Evolutionary conservation across 2,113 vertebrate species (phyloP).

Genomic region (Diadophis punctatus): DNA sequence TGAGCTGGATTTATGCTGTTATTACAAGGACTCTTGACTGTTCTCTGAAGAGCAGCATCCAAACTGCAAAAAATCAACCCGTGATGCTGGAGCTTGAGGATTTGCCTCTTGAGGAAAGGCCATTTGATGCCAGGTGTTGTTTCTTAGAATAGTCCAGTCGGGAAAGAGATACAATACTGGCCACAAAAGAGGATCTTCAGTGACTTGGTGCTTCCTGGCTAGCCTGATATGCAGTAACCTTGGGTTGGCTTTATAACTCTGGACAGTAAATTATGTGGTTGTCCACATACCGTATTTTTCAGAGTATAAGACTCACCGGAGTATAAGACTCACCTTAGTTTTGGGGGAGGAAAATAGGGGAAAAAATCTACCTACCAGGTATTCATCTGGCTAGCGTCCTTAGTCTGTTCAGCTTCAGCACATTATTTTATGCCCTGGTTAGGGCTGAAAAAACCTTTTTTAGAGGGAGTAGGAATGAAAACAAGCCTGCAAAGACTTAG

Average conservation of each 20-base stretch:
- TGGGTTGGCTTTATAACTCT: not conserved
- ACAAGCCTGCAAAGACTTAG: too few relatives aligned
- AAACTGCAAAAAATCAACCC: not conserved
- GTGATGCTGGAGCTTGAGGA: not conserved
- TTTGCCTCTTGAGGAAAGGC: not conserved
- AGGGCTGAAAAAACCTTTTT: too few relatives aligned
- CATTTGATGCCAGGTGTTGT: not conserved
- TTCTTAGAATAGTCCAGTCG: not conserved
- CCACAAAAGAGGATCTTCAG: not conserved
- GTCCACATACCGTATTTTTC: too few relatives aligned
- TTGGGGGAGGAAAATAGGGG: too few relatives aligned
- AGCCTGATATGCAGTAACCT: not conserved
- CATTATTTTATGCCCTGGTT: too few relatives aligned
- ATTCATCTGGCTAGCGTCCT: too few relatives aligned
- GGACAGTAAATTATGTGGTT: not conserved
- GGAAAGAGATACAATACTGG: not conserved
- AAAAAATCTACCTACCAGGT: too few relatives aligned
- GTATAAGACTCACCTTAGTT: too few relatives aligned
- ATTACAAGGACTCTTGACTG: too few relatives aligned
- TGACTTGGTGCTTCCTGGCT: not conserved
- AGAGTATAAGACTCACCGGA: too few relatives aligned
- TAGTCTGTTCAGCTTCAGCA: too few relatives aligned
- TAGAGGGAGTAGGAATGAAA: too few relatives aligned
- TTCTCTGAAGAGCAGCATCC: not conserved
- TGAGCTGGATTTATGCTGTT: slow-evolving; percentile 45